These are phyloP conservation scores for Patiria pectinifera DNA, from an alignment of 53 echinoderm and acorn worm species.

Conservation along the genomic window DNA sequence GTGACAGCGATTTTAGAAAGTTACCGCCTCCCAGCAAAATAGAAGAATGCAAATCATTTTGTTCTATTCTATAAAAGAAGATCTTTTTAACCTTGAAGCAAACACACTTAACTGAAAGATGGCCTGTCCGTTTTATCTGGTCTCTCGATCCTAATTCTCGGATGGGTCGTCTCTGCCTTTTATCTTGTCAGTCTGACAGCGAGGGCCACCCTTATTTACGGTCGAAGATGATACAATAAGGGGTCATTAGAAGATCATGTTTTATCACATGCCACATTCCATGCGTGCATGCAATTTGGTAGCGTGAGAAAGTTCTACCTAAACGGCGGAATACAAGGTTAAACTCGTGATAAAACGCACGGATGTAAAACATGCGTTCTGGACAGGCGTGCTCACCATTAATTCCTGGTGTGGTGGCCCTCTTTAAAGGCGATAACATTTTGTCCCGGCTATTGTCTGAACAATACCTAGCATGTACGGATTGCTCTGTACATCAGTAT, in stretches of 20 bases:
- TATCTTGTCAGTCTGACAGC: not conserved
- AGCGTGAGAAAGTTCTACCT: not conserved
- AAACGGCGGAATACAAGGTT: not conserved
- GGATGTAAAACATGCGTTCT: no score
- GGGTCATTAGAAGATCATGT: not conserved
- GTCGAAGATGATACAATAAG: not conserved
- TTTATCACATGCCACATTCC: not conserved
- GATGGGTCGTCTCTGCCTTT: not conserved
- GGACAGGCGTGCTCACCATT: no score
- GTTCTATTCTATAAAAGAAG: not conserved
- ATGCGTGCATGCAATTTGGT: not conserved
- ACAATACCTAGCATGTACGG: no score
- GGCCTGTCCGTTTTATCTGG: not conserved
- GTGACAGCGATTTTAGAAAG: no score
- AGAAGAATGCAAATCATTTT: not conserved
- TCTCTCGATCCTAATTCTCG: not conserved
- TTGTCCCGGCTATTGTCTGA: no score
- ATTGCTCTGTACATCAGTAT: no score
- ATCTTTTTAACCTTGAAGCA: not conserved
- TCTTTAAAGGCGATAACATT: no score
- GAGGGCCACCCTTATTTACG: not conserved
- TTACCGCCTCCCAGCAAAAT: no score
- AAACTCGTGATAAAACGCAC: no score
- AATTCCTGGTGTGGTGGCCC: no score
- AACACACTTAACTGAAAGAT: not conserved